Conservation (phyloP, 2,888 invertebrate species). For the Stenoptilia bipunctidactyla region DNA sequence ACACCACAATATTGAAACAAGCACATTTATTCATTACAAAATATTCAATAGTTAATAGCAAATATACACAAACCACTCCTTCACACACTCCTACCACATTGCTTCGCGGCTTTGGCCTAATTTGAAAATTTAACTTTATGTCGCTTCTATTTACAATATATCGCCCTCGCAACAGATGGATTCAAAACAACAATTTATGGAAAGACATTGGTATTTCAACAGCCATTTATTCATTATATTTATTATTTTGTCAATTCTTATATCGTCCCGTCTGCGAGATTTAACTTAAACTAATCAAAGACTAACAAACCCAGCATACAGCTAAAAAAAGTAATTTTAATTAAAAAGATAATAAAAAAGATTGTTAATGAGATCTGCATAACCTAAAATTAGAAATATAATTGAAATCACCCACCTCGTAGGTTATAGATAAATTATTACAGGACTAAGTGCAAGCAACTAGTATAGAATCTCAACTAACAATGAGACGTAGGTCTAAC, state of each 20-base stretch:
- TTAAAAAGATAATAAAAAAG: slow-evolving; percentile 3
- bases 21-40: slow-evolving; percentile 41
- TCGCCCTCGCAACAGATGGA: neutral
- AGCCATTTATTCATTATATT: slow-evolving; percentile 11
- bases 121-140: neutral
- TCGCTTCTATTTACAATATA: neutral
- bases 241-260: slow-evolving; percentile 1
- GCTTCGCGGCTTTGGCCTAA: slow-evolving; percentile 27
- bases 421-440: slow-evolving; percentile 13
- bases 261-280: neutral
- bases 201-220: slow-evolving; percentile 4
- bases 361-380: slow-evolving; percentile 11
- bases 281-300: neutral
- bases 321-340: slow-evolving; percentile 1
- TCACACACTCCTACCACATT: slow-evolving; percentile 14
- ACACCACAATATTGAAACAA: slow-evolving; percentile 33
- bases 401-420: slow-evolving; percentile 18
- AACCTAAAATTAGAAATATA: slow-evolving; percentile 12
- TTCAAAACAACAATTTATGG: no score
- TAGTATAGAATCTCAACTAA: neutral
- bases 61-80: slow-evolving; percentile 34
- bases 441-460: neutral
- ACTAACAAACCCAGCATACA: neutral
- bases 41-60: slow-evolving; percentile 34
- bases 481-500: neutral